phyloP scores from a whole-genome alignment of 2,113 vertebrate genomes.

The Ciconia stormi region DNA sequence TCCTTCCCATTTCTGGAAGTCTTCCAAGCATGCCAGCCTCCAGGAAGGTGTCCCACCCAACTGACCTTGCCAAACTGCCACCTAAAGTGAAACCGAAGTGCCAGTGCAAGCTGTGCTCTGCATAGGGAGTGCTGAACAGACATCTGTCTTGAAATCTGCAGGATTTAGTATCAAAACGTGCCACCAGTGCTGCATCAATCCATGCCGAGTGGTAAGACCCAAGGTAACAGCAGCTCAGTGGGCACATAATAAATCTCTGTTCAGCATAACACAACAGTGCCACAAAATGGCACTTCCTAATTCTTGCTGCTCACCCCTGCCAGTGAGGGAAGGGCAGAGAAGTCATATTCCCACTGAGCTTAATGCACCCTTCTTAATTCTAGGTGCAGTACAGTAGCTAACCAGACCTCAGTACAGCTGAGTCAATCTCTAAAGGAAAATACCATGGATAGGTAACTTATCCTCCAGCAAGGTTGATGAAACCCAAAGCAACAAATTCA shows the following conservation, averaged over 20 bases:
- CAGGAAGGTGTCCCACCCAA: not conserved
- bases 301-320: not conserved
- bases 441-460: not conserved
- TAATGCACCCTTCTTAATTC: not conserved
- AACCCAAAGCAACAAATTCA: not conserved
- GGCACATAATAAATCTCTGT: not conserved
- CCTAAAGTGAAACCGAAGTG: accelerated
- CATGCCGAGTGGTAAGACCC: accelerated
- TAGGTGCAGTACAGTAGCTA: not conserved
- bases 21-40: not conserved
- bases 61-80: not conserved
- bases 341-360: not conserved
- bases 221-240: not conserved
- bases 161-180: not conserved
- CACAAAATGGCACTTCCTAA: not conserved
- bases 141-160: accelerated
- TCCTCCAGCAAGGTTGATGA: not conserved
- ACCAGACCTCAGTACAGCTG: not conserved
- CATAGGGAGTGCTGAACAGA: not conserved
- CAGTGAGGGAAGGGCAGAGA: not conserved
- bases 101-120: not conserved
- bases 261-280: not conserved
- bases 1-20: not conserved
- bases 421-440: not conserved
- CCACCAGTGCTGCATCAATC: not conserved